Percentiles rank a stretch among this genome's conserved stretches.
These are phyloP conservation scores for Scaptomyza parva DNA, from an alignment of 2,888 invertebrate genomes.

Conservation along the genomic window DNA sequence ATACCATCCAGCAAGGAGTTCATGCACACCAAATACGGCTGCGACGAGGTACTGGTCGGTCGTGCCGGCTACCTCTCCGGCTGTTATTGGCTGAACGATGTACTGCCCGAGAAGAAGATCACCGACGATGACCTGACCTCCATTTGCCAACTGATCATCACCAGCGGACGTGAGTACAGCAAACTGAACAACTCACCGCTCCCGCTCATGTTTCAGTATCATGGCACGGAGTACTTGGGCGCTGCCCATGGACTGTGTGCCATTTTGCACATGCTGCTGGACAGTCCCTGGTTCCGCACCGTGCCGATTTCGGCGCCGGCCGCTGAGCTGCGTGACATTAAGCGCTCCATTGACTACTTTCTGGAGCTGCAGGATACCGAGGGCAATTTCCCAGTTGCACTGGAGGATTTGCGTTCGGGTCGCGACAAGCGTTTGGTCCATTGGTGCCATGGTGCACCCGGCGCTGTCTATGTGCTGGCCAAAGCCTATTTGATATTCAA, in stretches of 20 bases:
- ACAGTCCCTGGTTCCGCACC: constrained; percentile 85
- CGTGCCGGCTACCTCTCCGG: constrained; percentile 93
- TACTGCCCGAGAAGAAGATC: constrained; percentile 80
- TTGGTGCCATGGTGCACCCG: constrained; percentile 96
- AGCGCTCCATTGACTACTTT: constrained; percentile 88
- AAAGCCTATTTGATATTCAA: constrained; percentile 91
- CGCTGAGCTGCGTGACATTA: constrained; percentile 86
- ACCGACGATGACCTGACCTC: constrained; percentile 86
- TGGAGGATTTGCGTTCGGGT: constrained; percentile 87
- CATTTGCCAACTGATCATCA: constrained; percentile 89
- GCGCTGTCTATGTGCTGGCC: constrained; percentile 91
- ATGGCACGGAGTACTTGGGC: constrained; percentile 86
- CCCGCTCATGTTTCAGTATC: constrained; percentile 91
- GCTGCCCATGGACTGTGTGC: constrained; percentile 88
- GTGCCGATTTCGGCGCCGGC: constrained; percentile 74
- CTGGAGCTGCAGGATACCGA: constrained; percentile 87
- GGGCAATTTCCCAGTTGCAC: constrained; percentile 91
- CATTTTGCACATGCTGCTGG: constrained; percentile 88
- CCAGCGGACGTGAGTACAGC: constrained; percentile 90
- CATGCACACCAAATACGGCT: constrained; percentile 88
- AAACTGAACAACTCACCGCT: constrained; percentile 86
- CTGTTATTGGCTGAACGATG: constrained; percentile 88
- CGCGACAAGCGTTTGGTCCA: constrained; percentile 90
- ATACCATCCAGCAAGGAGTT: constrained; percentile 85
- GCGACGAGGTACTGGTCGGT: constrained; percentile 94